A percentile compares a stretch with the other conserved stretches of the same genome.
Conservation (phyloP, 2,888 invertebrate species). For the Bedellia somnulentella region DNA sequence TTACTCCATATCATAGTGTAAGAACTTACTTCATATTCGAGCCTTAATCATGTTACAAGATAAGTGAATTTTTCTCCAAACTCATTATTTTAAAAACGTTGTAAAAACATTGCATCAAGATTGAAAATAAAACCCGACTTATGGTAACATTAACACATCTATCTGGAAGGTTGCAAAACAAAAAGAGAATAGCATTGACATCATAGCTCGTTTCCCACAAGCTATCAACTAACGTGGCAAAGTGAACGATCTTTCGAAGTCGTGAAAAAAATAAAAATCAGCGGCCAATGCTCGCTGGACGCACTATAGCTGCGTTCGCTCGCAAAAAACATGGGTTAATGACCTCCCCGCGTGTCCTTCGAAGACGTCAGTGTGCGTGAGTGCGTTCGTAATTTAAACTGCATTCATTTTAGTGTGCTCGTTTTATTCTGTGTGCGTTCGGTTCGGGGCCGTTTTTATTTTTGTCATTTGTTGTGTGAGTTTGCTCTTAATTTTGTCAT, state of each 20-base stretch:
- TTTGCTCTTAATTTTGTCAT: slow-evolving; percentile 38
- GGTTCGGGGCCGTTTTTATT: too few species aligned
- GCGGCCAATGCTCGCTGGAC: slow-evolving; percentile 45
- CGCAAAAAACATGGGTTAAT: slow-evolving; percentile 54
- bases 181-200: slow-evolving; percentile 25
- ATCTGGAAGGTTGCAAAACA: slow-evolving; percentile 3
- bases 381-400: slow-evolving; percentile 32
- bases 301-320: slow-evolving; percentile 37
- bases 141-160: slow-evolving; percentile 13
- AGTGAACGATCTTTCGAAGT: slow-evolving; percentile 37
- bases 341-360: slow-evolving; percentile 55
- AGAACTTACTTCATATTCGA: too few species aligned
- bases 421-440: slow-evolving; percentile 6
- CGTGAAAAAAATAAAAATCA: slow-evolving; percentile 10
- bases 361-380: slow-evolving; percentile 32
- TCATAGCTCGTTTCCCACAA: slow-evolving; percentile 43
- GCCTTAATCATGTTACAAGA: too few species aligned
- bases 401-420: slow-evolving; percentile 11
- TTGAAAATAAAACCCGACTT: neutral
- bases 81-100: too few species aligned
- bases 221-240: slow-evolving; percentile 24
- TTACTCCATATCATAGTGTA: too few species aligned
- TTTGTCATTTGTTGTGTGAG: too few species aligned
- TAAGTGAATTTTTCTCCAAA: too few species aligned
- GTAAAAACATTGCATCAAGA: too few species aligned